Percentiles rank a stretch among this genome's conserved stretches.
phyloP scores from a whole-genome alignment of 2,113 vertebrate species.

The Melierax canorus region DNA sequence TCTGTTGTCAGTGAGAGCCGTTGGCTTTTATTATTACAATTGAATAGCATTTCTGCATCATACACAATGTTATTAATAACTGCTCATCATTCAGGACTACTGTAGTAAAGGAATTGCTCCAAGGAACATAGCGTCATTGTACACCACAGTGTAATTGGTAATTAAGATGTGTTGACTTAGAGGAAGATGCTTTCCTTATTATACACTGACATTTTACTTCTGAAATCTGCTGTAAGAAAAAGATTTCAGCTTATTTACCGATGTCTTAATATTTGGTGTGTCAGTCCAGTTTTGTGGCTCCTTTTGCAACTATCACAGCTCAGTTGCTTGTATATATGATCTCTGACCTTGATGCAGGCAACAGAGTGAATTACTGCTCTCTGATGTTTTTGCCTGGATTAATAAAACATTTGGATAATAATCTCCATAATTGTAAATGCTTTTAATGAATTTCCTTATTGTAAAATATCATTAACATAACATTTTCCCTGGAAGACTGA shows the following conservation, averaged over 20 bases:
- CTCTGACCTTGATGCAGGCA: not conserved
- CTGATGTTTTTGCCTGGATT: not conserved
- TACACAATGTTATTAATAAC: not conserved
- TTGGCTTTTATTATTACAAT: conserved; percentile 15
- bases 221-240: not conserved
- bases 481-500: not conserved
- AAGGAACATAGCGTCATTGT: not conserved
- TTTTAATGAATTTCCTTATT: not conserved
- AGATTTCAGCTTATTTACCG: not conserved
- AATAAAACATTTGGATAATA: not conserved
- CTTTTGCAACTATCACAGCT: not conserved
- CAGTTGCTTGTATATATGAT: not conserved
- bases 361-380: not conserved
- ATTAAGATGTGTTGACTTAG: not conserved
- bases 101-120: not conserved
- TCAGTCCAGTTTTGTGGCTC: not conserved
- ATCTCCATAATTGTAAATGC: not conserved
- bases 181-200: not conserved
- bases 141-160: not conserved
- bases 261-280: not conserved
- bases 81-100: not conserved
- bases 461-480: not conserved
- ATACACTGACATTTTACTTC: not conserved
- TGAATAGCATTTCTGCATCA: conserved; percentile 14
- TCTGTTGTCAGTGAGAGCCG: not conserved